A percentile compares a stretch with the other conserved stretches of the same genome.
These are phyloP conservation scores for Incurvaria masculella DNA, from an alignment of 2,888 invertebrate species.

Conservation along the genomic window DNA sequence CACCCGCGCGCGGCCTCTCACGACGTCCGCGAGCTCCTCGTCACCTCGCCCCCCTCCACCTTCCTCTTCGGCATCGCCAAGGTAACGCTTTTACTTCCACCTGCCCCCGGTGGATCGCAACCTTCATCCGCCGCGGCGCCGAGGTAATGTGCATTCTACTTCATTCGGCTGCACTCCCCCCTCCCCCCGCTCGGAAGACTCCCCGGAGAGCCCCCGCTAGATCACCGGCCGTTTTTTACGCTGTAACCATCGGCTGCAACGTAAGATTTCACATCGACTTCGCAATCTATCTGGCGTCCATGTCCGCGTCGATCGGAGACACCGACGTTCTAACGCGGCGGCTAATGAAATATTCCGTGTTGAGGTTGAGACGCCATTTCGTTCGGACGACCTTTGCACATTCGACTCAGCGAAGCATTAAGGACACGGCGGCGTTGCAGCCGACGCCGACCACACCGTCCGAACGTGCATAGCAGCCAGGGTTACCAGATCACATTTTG, in stretches of 20 bases:
- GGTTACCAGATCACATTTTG: not conserved
- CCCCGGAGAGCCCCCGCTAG: too few species aligned
- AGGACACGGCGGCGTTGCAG: slow-evolving; percentile 28
- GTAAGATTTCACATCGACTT: not conserved
- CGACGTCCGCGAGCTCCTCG: not conserved
- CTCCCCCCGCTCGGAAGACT: too few species aligned
- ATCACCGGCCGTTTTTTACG: too few species aligned
- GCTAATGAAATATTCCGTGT: not conserved
- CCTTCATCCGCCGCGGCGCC: too few species aligned
- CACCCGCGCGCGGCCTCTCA: not conserved
- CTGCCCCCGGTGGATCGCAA: slow-evolving; percentile 32
- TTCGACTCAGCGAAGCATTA: slow-evolving; percentile 36
- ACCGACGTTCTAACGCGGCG: not conserved
- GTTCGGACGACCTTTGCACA: slow-evolving; percentile 39
- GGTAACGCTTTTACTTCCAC: slow-evolving; percentile 41
- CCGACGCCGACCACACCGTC: not conserved
- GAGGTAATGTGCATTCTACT: too few species aligned
- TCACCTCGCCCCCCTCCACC: not conserved
- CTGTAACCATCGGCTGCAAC: too few species aligned
- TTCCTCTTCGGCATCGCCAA: not conserved
- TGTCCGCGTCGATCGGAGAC: not conserved
- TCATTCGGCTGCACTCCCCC: too few species aligned
- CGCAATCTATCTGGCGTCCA: not conserved
- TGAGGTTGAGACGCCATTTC: slow-evolving; percentile 23
- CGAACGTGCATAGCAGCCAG: not conserved